phyloP scores from a whole-genome alignment of 2,888 invertebrate genomes.

The Amiota minor region DNA sequence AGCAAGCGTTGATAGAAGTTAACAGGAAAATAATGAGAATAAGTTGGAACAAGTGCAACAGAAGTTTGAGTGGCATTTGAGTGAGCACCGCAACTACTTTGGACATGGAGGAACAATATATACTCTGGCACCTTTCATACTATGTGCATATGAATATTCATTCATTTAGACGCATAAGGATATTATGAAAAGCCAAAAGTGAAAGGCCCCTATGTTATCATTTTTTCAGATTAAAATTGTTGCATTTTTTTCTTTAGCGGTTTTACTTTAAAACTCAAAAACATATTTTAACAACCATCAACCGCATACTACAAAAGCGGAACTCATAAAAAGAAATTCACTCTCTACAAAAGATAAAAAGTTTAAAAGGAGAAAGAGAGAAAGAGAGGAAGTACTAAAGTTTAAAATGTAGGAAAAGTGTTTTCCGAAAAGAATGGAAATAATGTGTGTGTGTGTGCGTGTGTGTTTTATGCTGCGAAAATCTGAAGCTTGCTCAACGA shows the following conservation, averaged over 20 bases:
- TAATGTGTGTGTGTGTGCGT: constrained; percentile 61
- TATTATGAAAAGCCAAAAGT: background rate
- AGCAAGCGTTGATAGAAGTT: background rate
- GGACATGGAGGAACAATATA: background rate
- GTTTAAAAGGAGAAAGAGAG: background rate
- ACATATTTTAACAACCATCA: background rate
- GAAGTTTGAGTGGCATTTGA: constrained; percentile 15
- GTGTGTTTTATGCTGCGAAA: constrained; percentile 31
- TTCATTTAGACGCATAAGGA: background rate
- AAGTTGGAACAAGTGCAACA: constrained; percentile 20
- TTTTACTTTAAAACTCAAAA: constrained; percentile 22
- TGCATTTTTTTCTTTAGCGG: background rate
- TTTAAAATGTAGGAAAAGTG: background rate
- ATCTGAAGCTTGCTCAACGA: constrained; percentile 57
- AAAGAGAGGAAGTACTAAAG: background rate
- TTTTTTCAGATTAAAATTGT: background rate
- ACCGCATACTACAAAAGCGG: no score
- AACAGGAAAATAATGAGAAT: constrained; percentile 14
- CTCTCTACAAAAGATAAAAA: no score
- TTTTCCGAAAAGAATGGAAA: constrained; percentile 36
- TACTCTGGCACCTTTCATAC: background rate
- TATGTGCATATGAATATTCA: background rate
- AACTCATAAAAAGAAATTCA: no score
- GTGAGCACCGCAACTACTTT: background rate
- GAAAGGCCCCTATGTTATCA: background rate